These are phyloP conservation scores for Gastrophysa polygoni DNA, from an alignment of 2,888 invertebrate genomes.

Conservation along the genomic window DNA sequence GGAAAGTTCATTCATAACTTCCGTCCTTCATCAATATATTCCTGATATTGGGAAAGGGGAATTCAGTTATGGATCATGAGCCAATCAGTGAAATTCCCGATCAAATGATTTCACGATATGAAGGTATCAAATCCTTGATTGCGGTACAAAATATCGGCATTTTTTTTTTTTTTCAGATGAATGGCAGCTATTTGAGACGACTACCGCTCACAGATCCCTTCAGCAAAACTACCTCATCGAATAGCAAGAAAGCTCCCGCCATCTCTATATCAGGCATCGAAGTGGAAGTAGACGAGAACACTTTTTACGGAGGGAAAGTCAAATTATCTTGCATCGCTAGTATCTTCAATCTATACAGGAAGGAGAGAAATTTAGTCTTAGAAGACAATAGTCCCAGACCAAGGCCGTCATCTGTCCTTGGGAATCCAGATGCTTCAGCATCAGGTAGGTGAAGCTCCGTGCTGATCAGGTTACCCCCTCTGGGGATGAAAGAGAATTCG, in stretches of 20 bases:
- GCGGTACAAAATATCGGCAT: too few relatives aligned
- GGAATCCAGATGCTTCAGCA: constrained; percentile 68
- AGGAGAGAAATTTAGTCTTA: constrained; percentile 67
- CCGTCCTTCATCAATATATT: too few relatives aligned
- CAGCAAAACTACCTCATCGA: constrained; percentile 24
- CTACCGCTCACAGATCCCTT: constrained; percentile 38
- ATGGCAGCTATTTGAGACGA: constrained; percentile 43
- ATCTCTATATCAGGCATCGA: constrained; percentile 56
- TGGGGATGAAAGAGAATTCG: too few relatives aligned
- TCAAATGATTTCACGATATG: too few relatives aligned
- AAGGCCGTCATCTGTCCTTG: constrained; percentile 75
- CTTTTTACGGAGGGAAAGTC: constrained; percentile 70
- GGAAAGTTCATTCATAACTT: too few relatives aligned
- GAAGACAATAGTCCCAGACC: constrained; percentile 78
- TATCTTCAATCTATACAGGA: constrained; percentile 71
- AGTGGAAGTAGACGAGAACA: constrained; percentile 67
- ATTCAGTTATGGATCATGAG: too few relatives aligned
- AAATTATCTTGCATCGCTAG: constrained; percentile 71
- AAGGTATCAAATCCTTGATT: too few relatives aligned
- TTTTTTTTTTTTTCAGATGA: constrained; percentile 44
- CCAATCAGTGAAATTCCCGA: too few relatives aligned
- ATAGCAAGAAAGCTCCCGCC: constrained; percentile 18
- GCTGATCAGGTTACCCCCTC: too few relatives aligned
- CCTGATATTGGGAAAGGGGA: too few relatives aligned
- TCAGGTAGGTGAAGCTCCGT: background rate